Conservation (phyloP, 2,113 vertebrate genomes). For the Triplophysa dalaica region DNA sequence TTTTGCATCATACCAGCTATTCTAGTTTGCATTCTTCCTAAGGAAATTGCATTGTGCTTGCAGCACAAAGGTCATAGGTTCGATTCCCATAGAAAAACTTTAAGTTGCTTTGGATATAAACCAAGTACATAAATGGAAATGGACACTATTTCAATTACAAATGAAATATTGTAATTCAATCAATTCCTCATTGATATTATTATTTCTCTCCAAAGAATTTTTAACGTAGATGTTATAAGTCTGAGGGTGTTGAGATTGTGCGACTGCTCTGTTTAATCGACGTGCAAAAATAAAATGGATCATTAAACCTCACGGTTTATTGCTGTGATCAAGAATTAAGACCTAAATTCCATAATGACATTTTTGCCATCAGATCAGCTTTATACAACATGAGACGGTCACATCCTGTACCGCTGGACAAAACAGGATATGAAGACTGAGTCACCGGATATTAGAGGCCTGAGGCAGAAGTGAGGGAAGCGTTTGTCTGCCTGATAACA, state of each 20-base stretch:
- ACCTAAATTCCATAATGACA: slow-evolving; percentile 6
- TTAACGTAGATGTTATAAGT: not conserved
- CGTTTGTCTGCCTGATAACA: not conserved
- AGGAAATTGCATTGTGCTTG: too few relatives aligned
- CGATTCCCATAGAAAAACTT: too few relatives aligned
- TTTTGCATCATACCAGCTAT: not conserved
- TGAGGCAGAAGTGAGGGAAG: slow-evolving; percentile 7
- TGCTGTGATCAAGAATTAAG: slow-evolving; percentile 2
- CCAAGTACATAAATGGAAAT: too few relatives aligned
- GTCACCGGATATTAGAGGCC: slow-evolving; percentile 49
- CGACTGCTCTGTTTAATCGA: slow-evolving; percentile 1
- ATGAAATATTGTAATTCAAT: too few relatives aligned
- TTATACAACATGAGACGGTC: not conserved
- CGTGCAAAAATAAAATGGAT: not conserved
- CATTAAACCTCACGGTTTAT: slow-evolving; percentile 26
- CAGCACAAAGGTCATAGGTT: too few relatives aligned
- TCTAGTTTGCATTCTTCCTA: too few relatives aligned
- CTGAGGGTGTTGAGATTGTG: not conserved
- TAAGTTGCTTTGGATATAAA: too few relatives aligned
- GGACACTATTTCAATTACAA: too few relatives aligned
- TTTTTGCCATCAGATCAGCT: slow-evolving; percentile 13
- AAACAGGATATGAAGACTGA: slow-evolving; percentile 55
- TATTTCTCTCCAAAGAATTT: not conserved
- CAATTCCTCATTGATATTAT: too few relatives aligned
- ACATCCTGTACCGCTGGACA: slow-evolving; percentile 49